phyloP scores from a whole-genome alignment of 2,113 vertebrate species.

The Talpa occidentalis region DNA sequence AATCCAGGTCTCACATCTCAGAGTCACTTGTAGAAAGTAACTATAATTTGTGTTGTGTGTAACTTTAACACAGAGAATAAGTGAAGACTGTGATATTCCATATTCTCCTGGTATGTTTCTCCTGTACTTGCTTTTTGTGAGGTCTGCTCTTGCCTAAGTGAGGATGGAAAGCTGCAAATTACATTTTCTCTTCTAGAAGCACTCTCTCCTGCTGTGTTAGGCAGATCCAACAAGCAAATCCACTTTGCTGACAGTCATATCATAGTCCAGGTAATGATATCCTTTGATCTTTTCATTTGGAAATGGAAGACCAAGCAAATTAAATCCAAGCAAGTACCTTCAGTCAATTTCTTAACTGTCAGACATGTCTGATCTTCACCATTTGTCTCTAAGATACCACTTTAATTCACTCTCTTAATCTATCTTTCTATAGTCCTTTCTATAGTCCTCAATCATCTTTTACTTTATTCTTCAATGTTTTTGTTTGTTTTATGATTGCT shows the following conservation, averaged over 20 bases:
- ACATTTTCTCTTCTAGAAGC: neutral
- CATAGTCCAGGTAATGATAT: conserved; percentile 9
- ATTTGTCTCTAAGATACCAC: neutral
- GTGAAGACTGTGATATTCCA: neutral
- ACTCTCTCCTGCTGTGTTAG: neutral
- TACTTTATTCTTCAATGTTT: neutral
- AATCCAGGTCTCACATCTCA: neutral
- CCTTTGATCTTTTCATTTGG: conserved; percentile 60
- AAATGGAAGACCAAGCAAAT: conserved; percentile 42
- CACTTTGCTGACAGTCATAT: neutral
- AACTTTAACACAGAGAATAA: neutral
- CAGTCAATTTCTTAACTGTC: conserved; percentile 63
- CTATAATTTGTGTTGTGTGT: neutral
- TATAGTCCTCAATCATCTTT: conserved; percentile 7
- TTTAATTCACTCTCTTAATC: conserved; percentile 32
- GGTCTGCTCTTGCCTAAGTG: neutral
- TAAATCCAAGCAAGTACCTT: conserved; percentile 19
- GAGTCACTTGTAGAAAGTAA: neutral
- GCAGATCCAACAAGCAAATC: conserved; percentile 9
- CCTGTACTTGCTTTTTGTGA: neutral
- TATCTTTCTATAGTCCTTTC: conserved; percentile 10
- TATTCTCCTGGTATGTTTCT: neutral
- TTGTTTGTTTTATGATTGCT: neutral
- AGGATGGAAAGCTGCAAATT: neutral
- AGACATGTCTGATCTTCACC: conserved; percentile 49